A percentile compares a stretch with the other conserved stretches of the same genome.
Evolutionary conservation across 2,888 invertebrate genomes (phyloP).

Genomic region (Odontocolon sp.): DNA sequence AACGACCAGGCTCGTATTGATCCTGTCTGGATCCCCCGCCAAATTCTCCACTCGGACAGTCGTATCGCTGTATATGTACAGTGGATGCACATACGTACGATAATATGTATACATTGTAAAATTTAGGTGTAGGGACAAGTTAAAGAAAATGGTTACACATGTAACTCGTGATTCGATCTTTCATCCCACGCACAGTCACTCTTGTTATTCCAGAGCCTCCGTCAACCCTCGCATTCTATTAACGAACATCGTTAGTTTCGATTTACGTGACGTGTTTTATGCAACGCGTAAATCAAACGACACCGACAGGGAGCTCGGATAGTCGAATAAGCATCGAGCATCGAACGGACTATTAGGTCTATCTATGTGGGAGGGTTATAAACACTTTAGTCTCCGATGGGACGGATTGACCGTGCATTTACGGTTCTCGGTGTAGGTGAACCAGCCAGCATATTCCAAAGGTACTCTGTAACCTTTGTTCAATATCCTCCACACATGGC

Average conservation of each 20-base stretch:
- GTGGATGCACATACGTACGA: too few species aligned
- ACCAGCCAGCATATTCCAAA: not conserved
- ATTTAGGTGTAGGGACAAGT: too few species aligned
- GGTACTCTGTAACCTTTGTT: not conserved
- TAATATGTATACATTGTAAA: too few species aligned
- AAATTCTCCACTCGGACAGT: constrained; percentile 38
- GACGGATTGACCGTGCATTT: not conserved
- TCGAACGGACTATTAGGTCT: not conserved
- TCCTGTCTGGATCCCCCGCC: constrained; percentile 64
- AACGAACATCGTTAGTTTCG: constrained; percentile 34
- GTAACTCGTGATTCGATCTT: not conserved
- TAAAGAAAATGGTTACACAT: too few species aligned
- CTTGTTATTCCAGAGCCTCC: not conserved
- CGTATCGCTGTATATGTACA: too few species aligned
- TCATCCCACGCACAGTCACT: not conserved
- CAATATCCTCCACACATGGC: not conserved
- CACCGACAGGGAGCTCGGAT: not conserved
- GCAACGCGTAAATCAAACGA: constrained; percentile 3
- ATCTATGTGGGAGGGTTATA: not conserved
- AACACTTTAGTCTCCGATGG: not conserved
- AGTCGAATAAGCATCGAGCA: constrained; percentile 1
- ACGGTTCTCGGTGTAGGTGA: not conserved
- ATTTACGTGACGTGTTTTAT: constrained; percentile 1
- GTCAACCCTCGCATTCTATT: not conserved
- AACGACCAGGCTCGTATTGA: constrained; percentile 64